These are phyloP conservation scores for Fopius arisanus DNA, from an alignment of 1,140 invertebrate genomes.

Conservation along the genomic window DNA sequence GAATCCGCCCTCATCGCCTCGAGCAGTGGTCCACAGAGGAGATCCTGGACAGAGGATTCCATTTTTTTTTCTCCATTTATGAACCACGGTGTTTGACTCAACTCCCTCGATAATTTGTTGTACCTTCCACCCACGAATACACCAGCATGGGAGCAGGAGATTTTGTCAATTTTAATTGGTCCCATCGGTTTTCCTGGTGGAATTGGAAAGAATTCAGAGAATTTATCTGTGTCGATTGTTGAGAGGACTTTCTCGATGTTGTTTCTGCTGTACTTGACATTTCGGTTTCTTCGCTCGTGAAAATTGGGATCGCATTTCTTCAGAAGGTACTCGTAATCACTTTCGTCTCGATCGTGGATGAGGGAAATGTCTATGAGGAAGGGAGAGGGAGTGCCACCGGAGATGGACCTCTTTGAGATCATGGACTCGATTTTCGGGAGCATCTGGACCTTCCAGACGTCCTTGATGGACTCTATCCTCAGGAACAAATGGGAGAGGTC, in stretches of 20 bases:
- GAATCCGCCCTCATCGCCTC: constrained; percentile 66
- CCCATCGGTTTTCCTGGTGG: constrained; percentile 60
- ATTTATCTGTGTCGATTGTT: constrained; percentile 59
- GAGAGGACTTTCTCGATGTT: constrained; percentile 63
- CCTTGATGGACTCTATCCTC: constrained; percentile 67
- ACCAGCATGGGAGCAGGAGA: constrained; percentile 65
- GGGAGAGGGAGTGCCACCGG: constrained; percentile 57
- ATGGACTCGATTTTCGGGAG: constrained; percentile 59
- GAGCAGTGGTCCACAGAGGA: constrained; percentile 75
- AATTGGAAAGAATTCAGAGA: constrained; percentile 58
- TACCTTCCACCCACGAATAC: constrained; percentile 80
- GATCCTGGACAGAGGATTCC: constrained; percentile 90
- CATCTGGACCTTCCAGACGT: constrained; percentile 72
- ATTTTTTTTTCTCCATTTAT: constrained; percentile 82
- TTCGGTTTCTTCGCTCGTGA: constrained; percentile 50
- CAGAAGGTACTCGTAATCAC: constrained; percentile 67
- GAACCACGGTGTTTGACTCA: constrained; percentile 96
- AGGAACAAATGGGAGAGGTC: constrained; percentile 36
- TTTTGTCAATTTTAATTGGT: constrained; percentile 54
- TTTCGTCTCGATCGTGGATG: constrained; percentile 62
- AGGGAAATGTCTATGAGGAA: constrained; percentile 67
- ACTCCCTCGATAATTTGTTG: constrained; percentile 83
- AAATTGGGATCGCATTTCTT: constrained; percentile 29
- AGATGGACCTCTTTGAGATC: constrained; percentile 60
- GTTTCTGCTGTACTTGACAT: constrained; percentile 64